Evolutionary conservation across 2,113 vertebrate genomes (phyloP).

Genomic region (Poeciliopsis turrubarensis): DNA sequence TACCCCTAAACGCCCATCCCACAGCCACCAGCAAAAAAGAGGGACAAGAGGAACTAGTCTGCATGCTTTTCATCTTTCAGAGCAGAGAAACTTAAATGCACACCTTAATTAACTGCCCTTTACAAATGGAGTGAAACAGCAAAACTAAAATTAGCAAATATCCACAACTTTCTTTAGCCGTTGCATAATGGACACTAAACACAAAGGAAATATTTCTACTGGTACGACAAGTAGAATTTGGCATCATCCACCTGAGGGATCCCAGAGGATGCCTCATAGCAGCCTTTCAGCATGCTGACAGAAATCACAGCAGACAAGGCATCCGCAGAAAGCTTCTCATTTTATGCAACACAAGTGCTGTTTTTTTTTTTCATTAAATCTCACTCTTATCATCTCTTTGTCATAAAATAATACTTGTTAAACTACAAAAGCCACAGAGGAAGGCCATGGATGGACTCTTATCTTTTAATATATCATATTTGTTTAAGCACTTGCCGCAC

Average conservation of each 20-base stretch:
- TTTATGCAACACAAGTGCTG: conserved; percentile 52
- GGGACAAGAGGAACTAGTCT: conserved; percentile 4
- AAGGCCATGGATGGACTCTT: not conserved
- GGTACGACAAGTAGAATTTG: conserved; percentile 66
- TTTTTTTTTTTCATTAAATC: conserved; percentile 29
- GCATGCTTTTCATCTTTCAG: conserved; percentile 48
- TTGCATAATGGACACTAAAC: conserved; percentile 64
- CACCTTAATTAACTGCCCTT: conserved; percentile 2
- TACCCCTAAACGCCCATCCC: not conserved
- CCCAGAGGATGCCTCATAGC: conserved; percentile 53
- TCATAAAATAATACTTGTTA: conserved; percentile 31
- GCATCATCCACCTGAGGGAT: conserved; percentile 56
- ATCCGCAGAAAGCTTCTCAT: conserved; percentile 26
- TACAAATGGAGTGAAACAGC: conserved; percentile 21
- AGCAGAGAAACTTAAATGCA: conserved; percentile 40
- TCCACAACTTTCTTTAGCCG: conserved; percentile 35
- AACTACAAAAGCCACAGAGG: not conserved
- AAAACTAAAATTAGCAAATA: conserved; percentile 26
- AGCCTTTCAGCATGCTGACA: conserved; percentile 63
- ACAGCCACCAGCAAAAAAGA: conserved; percentile 2
- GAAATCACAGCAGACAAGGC: conserved; percentile 70
- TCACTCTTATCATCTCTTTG: not conserved
- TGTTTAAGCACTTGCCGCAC: not conserved
- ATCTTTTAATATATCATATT: not conserved
- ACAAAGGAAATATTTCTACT: conserved; percentile 69